Evolutionary conservation across 1,140 invertebrate species (phyloP).

Genomic region (Venturia canescens): DNA sequence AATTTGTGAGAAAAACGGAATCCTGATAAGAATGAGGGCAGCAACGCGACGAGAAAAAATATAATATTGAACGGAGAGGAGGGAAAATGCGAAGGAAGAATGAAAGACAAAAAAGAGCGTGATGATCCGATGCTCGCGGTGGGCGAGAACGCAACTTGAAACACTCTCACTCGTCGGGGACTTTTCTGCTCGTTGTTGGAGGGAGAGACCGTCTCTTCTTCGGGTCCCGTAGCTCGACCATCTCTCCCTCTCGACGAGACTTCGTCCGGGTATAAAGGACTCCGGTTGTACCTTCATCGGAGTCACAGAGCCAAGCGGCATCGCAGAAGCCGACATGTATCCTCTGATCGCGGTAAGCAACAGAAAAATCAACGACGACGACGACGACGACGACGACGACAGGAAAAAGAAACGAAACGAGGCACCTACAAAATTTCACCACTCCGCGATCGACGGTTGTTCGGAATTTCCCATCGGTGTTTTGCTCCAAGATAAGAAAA

Average conservation of each 20-base stretch:
- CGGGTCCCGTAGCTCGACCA: conserved; percentile 41
- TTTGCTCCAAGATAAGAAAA: background rate
- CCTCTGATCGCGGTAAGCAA: conserved; percentile 76
- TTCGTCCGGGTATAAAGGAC: conserved; percentile 72
- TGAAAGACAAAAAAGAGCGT: background rate
- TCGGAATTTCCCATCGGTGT: conserved; percentile 11
- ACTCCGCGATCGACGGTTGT: background rate
- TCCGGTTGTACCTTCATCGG: conserved; percentile 69
- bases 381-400: too few species aligned
- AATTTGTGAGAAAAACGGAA: too few species aligned
- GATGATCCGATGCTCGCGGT: background rate
- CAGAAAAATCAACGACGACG: conserved; percentile 16
- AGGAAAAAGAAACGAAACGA: conserved; percentile 16
- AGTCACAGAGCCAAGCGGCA: conserved; percentile 77
- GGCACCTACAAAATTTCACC: too few species aligned
- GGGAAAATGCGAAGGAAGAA: background rate
- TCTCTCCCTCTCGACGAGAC: conserved; percentile 52
- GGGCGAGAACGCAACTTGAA: conserved; percentile 57
- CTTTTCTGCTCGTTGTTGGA: conserved; percentile 51
- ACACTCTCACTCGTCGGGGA: conserved; percentile 74
- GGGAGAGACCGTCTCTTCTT: conserved; percentile 65
- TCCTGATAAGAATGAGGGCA: too few species aligned
- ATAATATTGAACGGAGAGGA: background rate
- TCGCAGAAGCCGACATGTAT: conserved; percentile 76
- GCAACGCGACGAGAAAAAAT: background rate